Evolutionary conservation across 2,797 vertebrate genomes (phyloP).

Genomic region (Catostomus latipinnis): DNA sequence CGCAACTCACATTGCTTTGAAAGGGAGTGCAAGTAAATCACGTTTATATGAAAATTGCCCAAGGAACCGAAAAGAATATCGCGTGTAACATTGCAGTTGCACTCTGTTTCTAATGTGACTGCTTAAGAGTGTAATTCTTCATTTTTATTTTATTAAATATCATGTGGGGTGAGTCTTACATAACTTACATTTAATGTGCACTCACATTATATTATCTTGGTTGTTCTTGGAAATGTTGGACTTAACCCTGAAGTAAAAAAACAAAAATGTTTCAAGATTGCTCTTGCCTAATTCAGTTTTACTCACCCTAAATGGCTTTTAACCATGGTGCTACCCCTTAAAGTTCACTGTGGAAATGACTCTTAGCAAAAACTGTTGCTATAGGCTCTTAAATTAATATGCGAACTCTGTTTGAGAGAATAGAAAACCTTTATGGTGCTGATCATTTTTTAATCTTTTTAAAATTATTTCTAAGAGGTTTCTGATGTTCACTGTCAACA

Average conservation of each 20-base stretch:
- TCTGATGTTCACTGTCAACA: conserved; percentile 60
- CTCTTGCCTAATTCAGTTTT: conserved; percentile 18
- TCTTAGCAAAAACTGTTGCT: conserved; percentile 61
- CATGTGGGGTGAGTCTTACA: conserved; percentile 29
- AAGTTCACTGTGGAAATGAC: conserved; percentile 75
- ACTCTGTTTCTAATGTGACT: conserved; percentile 33
- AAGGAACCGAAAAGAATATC: conserved; percentile 60
- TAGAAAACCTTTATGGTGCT: conserved; percentile 77
- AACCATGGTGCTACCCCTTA: conserved; percentile 72
- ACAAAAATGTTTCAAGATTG: conserved; percentile 14
- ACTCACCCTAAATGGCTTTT: conserved; percentile 45
- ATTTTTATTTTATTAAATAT: conserved; percentile 46
- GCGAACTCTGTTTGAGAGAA: conserved; percentile 67
- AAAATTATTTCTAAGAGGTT: conserved; percentile 39
- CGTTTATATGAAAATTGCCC: conserved; percentile 17
- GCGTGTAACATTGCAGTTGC: conserved; percentile 63
- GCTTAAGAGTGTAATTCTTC: background rate
- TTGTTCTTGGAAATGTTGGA: conserved; percentile 22
- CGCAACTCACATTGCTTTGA: background rate
- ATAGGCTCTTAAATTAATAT: conserved; percentile 72
- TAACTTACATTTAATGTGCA: conserved; percentile 19
- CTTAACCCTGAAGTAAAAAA: background rate
- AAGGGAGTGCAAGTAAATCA: conserved; percentile 9
- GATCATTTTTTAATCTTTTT: conserved; percentile 65
- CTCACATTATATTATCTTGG: conserved; percentile 13